Conservation (phyloP, 64 coral and sea anemone genomes). For the Stichodactyla helianthus region DNA sequence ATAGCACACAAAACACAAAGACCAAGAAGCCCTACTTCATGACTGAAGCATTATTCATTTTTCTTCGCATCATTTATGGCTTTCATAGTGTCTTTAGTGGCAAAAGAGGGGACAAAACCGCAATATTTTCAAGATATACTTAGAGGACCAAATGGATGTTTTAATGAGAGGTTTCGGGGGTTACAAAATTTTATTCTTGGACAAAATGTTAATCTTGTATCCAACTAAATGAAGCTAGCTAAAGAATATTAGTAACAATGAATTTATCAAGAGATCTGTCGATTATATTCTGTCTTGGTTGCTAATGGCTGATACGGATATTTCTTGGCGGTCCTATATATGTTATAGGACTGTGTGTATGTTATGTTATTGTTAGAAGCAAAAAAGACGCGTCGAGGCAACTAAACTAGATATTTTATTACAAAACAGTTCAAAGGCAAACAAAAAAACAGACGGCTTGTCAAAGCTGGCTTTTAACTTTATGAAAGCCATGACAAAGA, state of each 20-base stretch:
- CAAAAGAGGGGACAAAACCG: not conserved
- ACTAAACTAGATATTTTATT: not conserved
- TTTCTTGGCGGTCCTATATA: not conserved
- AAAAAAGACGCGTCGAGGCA: not conserved
- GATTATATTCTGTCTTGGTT: not conserved
- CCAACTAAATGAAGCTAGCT: not conserved
- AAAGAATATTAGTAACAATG: not conserved
- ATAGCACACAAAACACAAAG: not conserved
- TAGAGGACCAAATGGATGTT: not conserved
- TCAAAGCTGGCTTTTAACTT: not conserved
- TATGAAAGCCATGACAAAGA: not conserved
- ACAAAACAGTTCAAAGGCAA: not conserved
- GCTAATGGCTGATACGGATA: conserved; percentile 7
- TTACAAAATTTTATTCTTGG: not conserved
- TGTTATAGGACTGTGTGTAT: not conserved
- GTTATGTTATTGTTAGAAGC: not conserved
- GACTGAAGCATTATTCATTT: not conserved
- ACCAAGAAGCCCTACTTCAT: not conserved
- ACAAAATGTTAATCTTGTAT: not conserved
- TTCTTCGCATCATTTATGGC: not conserved
- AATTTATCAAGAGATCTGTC: not conserved
- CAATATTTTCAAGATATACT: not conserved
- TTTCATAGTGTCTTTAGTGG: not conserved
- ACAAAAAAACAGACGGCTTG: not conserved
- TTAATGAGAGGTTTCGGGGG: not conserved